A percentile compares a stretch with the other conserved stretches of the same genome.
Evolutionary conservation across 2,888 invertebrate genomes (phyloP).

Genomic region (Eucera pruinosa): DNA sequence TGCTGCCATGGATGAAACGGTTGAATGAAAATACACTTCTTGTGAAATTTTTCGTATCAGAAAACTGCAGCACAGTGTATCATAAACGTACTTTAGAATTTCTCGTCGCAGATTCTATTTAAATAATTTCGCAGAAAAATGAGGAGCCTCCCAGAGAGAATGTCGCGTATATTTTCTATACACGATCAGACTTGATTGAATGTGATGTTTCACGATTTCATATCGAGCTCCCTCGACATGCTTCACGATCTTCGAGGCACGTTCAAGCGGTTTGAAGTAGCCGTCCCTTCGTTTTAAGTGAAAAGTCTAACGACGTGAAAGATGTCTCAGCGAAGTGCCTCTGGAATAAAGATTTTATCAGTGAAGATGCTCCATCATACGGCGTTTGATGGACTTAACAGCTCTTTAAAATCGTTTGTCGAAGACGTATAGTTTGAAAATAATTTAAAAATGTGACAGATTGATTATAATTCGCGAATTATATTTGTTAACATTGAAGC

Average conservation of each 20-base stretch:
- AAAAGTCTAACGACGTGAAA: constrained; percentile 14
- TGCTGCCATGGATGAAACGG: too few relatives aligned
- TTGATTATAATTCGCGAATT: neutral
- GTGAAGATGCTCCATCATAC: neutral
- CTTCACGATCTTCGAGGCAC: constrained; percentile 9
- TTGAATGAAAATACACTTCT: too few relatives aligned
- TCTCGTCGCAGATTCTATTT: neutral
- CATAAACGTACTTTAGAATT: neutral
- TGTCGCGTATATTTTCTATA: neutral
- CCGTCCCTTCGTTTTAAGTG: constrained; percentile 19
- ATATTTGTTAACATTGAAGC: neutral
- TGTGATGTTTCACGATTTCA: constrained; percentile 5
- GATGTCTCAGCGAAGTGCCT: neutral
- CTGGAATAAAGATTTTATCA: constrained; percentile 9
- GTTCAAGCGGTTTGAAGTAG: neutral
- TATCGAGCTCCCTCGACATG: constrained; percentile 9
- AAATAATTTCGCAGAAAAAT: too few relatives aligned
- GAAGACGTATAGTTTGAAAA: neutral
- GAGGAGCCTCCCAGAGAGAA: neutral
- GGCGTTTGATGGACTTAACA: neutral
- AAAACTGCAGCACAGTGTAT: too few relatives aligned
- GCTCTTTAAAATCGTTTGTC: neutral
- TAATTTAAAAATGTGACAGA: neutral
- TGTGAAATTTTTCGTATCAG: too few relatives aligned
- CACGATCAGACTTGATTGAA: constrained; percentile 18